A percentile compares a stretch with the other conserved stretches of the same genome.
These are phyloP conservation scores for Eulemur coronatus DNA, from an alignment of 2,797 vertebrate genomes.

Conservation along the genomic window DNA sequence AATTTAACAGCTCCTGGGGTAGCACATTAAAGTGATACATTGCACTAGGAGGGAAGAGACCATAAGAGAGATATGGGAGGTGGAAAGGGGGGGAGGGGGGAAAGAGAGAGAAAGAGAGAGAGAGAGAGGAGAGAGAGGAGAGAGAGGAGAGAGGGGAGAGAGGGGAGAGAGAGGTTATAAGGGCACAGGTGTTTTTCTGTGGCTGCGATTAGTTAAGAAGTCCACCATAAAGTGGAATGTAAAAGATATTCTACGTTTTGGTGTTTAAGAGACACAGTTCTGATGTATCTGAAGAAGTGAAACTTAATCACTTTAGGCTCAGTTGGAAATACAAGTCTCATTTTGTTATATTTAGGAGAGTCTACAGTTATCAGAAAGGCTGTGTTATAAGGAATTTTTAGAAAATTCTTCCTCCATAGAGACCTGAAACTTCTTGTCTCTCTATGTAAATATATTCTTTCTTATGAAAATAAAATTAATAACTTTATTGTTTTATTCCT, in stretches of 20 bases:
- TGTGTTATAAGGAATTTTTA: neutral
- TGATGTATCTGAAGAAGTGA: neutral
- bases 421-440: neutral
- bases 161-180: neutral
- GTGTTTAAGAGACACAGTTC: neutral
- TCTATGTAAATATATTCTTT: neutral
- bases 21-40: neutral
- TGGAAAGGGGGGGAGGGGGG: too few relatives aligned
- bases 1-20: neutral
- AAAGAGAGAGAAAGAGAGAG: too few relatives aligned
- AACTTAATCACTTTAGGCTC: neutral
- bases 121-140: rapidly evolving
- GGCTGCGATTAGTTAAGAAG: neutral
- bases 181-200: neutral
- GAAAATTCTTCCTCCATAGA: neutral
- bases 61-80: rapidly evolving
- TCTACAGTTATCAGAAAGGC: neutral
- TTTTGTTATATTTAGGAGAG: neutral
- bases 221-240: neutral
- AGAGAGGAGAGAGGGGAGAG: too few relatives aligned
- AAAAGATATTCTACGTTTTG: neutral
- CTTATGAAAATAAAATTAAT: neutral
- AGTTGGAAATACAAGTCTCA: neutral
- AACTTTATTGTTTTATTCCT: neutral
- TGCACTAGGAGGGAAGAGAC: neutral